Percentiles rank a stretch among this genome's conserved stretches.
phyloP scores from a whole-genome alignment of 2,113 vertebrate species.

The Pyrgilauda ruficollis region DNA sequence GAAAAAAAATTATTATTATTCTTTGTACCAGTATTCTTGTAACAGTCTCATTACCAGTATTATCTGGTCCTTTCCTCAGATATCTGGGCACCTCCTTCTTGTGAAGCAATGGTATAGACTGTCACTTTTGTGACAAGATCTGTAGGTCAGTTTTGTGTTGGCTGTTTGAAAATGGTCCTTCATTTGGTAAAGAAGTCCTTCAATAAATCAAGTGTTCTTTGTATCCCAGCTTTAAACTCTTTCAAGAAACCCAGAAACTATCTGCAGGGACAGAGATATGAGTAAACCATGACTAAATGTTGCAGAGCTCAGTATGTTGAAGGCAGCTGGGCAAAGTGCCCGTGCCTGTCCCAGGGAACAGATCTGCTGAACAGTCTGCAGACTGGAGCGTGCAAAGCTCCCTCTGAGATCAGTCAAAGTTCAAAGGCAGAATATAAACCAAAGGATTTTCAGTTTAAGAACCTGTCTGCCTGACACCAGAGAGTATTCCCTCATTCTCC shows the following conservation, averaged over 20 bases:
- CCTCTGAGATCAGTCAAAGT: background rate
- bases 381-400: background rate
- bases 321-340: background rate
- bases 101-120: background rate
- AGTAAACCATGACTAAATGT: background rate
- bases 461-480: background rate
- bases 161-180: background rate
- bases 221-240: background rate
- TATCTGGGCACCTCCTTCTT: background rate
- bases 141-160: background rate
- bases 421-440: background rate
- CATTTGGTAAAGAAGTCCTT: background rate
- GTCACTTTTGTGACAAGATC: background rate
- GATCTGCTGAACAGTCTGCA: background rate
- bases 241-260: background rate
- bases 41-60: background rate
- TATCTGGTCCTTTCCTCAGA: background rate
- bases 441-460: background rate
- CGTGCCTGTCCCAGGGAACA: background rate
- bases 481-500: background rate
- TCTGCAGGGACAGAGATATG: background rate
- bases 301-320: background rate
- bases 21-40: background rate
- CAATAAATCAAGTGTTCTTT: background rate
- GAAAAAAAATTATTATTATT: background rate